Base-by-base conservation (phyloP, 1,140 invertebrate genomes). In the Drosophila micromelanica region DNA sequence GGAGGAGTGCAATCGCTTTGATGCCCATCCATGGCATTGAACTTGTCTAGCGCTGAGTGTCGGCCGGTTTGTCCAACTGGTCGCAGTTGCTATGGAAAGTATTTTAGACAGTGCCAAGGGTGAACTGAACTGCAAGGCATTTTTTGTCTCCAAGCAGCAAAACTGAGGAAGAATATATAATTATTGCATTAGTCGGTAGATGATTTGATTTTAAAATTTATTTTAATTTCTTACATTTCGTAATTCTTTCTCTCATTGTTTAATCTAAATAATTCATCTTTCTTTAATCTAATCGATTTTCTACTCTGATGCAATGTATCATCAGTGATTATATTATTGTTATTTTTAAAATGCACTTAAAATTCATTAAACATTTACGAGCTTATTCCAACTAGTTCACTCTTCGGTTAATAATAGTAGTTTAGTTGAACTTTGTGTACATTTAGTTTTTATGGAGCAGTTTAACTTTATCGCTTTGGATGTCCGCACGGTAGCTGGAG, bases 1-100 rank as follows among this genome's bases (percentile, higher is more conserved):
- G 32, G 60, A 51, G 67, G 45, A 75, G 35, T 51, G 62, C 37
- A 57, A 69, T 69, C 51, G 49, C 80, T 77, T 64, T 60, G 81
- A 86, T 86, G 82, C 75, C 82, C 82, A 86, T 82, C 76, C 84
- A 78, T 76, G 82, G 82, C 82, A 86, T 87, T 85, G 82, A 86
- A 86, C 82, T 86, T 86, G 74, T 77, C 74, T 77, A 73, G 63
- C 62, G 45, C 30, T 65, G 70, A 73, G 70, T 73, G 70, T 73
- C 49, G 68, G 70, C 70, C 64, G 70, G 70, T 73, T 68, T 68
- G 70, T 73, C 70, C 70, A 60, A 73, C 74, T 61, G 45, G 56
- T 48, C 42, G 62, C 40, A 38, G 56, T 56, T 70, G 56, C 42
- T 32, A 51, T 52, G 59, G 72, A 62, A 61, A 70, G 57, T 61